phyloP scores from a whole-genome alignment of 2,113 vertebrate genomes.

The Ammodytes dubius region DNA sequence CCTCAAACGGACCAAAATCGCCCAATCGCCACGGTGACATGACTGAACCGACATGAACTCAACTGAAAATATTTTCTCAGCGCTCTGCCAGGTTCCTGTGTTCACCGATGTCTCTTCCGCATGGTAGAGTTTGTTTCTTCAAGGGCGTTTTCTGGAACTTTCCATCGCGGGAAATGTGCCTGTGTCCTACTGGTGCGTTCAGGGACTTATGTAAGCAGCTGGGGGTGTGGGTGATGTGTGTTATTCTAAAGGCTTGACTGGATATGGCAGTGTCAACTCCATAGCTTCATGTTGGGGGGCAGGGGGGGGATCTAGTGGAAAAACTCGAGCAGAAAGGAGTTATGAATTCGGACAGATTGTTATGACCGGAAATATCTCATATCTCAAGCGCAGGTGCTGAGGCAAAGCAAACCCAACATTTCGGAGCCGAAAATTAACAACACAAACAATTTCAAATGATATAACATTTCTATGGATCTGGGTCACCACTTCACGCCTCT shows the following conservation, averaged over 20 bases:
- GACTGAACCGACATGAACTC: slow-evolving; percentile 44
- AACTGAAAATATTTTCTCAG: slow-evolving; percentile 12
- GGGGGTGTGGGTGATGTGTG: slow-evolving; percentile 1
- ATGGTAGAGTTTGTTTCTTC: slow-evolving; percentile 54
- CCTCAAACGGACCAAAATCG: slow-evolving; percentile 10
- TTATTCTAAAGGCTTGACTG: slow-evolving; percentile 40
- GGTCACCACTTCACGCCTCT: slow-evolving; percentile 40
- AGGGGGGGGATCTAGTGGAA: slow-evolving; percentile 8
- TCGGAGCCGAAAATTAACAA: neutral
- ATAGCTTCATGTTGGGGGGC: neutral
- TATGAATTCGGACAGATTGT: slow-evolving; percentile 14
- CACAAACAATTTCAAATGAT: neutral
- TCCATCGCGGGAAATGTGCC: slow-evolving; percentile 37
- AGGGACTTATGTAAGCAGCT: slow-evolving; percentile 43
- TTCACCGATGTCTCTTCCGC: slow-evolving; percentile 42
- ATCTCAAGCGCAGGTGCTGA: slow-evolving; percentile 26
- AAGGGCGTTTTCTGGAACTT: slow-evolving; percentile 60
- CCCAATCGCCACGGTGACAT: slow-evolving; percentile 31
- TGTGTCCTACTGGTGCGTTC: slow-evolving; percentile 6
- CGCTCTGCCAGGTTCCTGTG: slow-evolving; percentile 29
- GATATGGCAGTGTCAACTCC: slow-evolving; percentile 46
- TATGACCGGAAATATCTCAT: neutral
- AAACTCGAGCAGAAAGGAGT: slow-evolving; percentile 9
- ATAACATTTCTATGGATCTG: slow-evolving; percentile 17
- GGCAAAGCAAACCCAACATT: neutral